Conservation (phyloP, 2,888 invertebrate genomes). For the Andrena praecox region DNA sequence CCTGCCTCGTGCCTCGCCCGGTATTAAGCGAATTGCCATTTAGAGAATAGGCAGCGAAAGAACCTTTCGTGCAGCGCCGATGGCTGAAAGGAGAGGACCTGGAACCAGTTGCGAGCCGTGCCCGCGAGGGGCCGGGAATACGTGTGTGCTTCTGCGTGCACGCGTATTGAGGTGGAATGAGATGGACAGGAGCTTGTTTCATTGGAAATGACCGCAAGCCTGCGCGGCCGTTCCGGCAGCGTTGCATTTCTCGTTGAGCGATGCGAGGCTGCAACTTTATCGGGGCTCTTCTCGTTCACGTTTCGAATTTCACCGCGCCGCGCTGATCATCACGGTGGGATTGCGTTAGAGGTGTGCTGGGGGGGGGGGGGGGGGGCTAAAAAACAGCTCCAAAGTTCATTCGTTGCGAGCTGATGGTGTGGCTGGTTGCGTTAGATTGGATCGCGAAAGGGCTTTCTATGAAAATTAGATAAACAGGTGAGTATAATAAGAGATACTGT, state of each 20-base stretch:
- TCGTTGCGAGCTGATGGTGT: slow-evolving; percentile 10
- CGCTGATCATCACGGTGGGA: slow-evolving; percentile 11
- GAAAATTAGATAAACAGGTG: no score
- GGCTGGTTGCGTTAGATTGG: neutral
- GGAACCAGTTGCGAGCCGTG: slow-evolving; percentile 14
- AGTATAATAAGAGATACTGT: no score
- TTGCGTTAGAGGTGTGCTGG: neutral
- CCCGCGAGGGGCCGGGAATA: neutral
- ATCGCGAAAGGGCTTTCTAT: neutral
- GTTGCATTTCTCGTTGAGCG: slow-evolving; percentile 36
- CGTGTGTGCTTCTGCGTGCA: neutral
- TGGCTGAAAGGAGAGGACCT: slow-evolving; percentile 14
- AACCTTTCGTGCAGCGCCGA: neutral
- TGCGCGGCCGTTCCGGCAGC: slow-evolving; percentile 9
- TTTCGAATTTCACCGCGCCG: slow-evolving; percentile 35
- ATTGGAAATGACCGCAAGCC: slow-evolving; percentile 55
- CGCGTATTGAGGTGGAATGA: neutral
- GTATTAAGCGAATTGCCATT: slow-evolving; percentile 52
- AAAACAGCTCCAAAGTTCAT: slow-evolving; percentile 3
- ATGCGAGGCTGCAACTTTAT: slow-evolving; percentile 39
- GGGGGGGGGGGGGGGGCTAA: no score
- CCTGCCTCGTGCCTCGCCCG: neutral
- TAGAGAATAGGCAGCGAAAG: slow-evolving; percentile 35
- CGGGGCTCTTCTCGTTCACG: slow-evolving; percentile 21
- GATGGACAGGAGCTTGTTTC: slow-evolving; percentile 38